Conservation (phyloP, 2,797 vertebrate species). For the Carapus acus region DNA sequence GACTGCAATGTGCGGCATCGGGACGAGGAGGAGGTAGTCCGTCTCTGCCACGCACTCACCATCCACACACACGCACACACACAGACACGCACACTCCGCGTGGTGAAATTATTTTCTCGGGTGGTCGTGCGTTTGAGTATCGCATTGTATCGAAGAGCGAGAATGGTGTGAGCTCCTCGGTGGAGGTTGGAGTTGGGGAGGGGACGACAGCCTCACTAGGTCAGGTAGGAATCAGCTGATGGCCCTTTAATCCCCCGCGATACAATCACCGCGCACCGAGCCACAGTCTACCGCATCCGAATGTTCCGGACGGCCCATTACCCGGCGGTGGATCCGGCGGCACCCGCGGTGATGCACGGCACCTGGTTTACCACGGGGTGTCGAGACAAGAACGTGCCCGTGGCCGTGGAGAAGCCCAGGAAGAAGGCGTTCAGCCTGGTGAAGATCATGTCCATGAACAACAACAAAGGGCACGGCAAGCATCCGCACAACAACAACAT, state of each 20-base stretch:
- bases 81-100: constrained; percentile 36
- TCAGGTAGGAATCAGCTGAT: constrained; percentile 44
- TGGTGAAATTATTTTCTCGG: constrained; percentile 44
- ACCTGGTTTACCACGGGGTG: constrained; percentile 73
- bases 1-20: constrained; percentile 58
- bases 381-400: constrained; percentile 72
- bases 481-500: constrained; percentile 75
- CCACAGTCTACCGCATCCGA: constrained; percentile 30
- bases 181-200: constrained; percentile 9
- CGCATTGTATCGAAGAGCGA: constrained; percentile 20
- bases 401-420: constrained; percentile 76
- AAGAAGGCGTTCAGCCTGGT: constrained; percentile 89
- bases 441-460: constrained; percentile 83
- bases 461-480: constrained; percentile 77
- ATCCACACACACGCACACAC: constrained; percentile 19
- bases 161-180: constrained; percentile 23
- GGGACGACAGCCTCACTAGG: constrained; percentile 15
- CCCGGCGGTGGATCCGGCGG: constrained; percentile 78
- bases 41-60: constrained; percentile 27
- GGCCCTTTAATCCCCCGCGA: constrained; percentile 42
- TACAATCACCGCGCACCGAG: constrained; percentile 49
- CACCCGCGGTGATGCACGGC: constrained; percentile 71
- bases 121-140: constrained; percentile 24
- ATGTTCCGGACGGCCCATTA: constrained; percentile 69
- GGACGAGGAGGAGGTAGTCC: constrained; percentile 37